Percentiles rank a stretch among this genome's conserved stretches.
Conservation (phyloP, 2,113 vertebrate species). For the Aepyceros melampus region DNA sequence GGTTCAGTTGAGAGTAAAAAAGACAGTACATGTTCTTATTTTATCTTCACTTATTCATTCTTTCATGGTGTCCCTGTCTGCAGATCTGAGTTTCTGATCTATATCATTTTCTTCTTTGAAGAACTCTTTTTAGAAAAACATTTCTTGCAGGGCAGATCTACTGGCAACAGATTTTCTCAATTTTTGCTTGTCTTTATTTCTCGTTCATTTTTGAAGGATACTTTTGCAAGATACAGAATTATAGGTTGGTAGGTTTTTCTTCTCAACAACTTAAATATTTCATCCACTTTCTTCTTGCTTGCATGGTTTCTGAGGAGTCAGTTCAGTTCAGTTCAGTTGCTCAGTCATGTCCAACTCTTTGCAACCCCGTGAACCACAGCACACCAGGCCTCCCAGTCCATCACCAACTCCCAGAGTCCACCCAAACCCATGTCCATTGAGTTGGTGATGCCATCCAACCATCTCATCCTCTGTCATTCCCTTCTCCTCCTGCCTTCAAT, state of each 20-base stretch:
- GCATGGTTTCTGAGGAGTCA: too few relatives aligned
- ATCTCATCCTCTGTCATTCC: too few relatives aligned
- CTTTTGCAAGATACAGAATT: background rate
- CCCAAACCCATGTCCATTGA: too few relatives aligned
- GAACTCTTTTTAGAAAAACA: background rate
- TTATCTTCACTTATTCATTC: background rate
- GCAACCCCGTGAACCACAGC: rapidly evolving
- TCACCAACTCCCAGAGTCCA: too few relatives aligned
- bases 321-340: too few relatives aligned
- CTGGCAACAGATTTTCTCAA: too few relatives aligned
- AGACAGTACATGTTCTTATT: background rate
- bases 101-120: background rate
- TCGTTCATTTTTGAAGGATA: too few relatives aligned
- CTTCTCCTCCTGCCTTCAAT: too few relatives aligned
- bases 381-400: too few relatives aligned
- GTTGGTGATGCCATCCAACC: too few relatives aligned
- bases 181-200: too few relatives aligned
- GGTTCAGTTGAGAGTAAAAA: background rate
- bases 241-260: background rate
- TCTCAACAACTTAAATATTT: background rate
- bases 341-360: too few relatives aligned
- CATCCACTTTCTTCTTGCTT: background rate
- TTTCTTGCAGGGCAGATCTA: background rate
- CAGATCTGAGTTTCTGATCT: background rate
- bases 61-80: background rate